Base-by-base conservation (phyloP, 2,113 vertebrate genomes). In the Anhinga rufa region DNA sequence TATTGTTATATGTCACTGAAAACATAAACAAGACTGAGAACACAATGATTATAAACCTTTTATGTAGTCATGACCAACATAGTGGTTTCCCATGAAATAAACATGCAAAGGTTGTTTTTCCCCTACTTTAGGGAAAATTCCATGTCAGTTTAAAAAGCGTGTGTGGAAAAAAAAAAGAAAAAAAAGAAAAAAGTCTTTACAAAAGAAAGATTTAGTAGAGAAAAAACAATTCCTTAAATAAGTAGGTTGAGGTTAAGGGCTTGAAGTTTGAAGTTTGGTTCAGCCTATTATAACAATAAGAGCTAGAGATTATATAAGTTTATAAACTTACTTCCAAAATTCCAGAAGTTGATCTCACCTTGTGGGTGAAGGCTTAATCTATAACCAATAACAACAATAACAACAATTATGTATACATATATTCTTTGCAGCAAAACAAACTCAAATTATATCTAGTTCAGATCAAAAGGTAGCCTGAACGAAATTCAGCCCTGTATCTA, bases 201-300 rank as follows among this genome's bases (percentile, higher is more conserved):
- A 54, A 65, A 57, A 31, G 20, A 40, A 61, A 69, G 7, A 22
- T 29, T 57, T 83, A 28, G 2, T 16, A 66, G 25, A 38, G 5
- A n/a, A 80, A 72, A 79, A 42, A 4, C 2, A 48, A 2, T 12
- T 71, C 25, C n/a, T 72, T 10, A 65, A 86, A 74, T 61, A 62
- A 54, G 3, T 24, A 71, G 46, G 9, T 25, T 0, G 0, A 58
- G 10, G 21, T 46, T 49, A 60, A 71, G 6, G 7, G 2, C 62
- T 66, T 70, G 16, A 90, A 52, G 5, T 5, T 82, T 21, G 44
- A 58, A 32, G 24, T n/a, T 65, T 61, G 12, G 1, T 65, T 88
- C 52, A 82, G 20, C 12, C 25, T 14, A 29, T 61, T 48, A 31
- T 28, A 66, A 13, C 9, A 68, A 38, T 28, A 82, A 60, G 19